These are phyloP conservation scores for Penaeus indicus DNA, from an alignment of 1,140 invertebrate species.

Conservation along the genomic window DNA sequence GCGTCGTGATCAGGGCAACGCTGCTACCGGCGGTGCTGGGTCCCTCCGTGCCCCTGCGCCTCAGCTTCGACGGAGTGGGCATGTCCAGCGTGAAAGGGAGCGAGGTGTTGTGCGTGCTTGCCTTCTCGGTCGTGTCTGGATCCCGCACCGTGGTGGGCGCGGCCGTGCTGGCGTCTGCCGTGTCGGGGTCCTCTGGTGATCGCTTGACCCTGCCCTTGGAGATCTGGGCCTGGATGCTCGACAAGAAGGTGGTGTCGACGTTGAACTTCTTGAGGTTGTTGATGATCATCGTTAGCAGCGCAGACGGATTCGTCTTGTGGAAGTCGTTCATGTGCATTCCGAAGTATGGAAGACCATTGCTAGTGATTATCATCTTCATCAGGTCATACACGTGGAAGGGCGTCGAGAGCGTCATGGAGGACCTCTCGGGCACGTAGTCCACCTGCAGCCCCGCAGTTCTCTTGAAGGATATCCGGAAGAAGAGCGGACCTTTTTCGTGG, in stretches of 20 bases:
- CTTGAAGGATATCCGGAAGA: slow-evolving; percentile 59
- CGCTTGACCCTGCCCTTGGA: slow-evolving; percentile 42
- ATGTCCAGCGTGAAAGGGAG: too few species aligned
- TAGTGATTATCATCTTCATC: slow-evolving; percentile 62
- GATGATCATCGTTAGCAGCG: slow-evolving; percentile 60
- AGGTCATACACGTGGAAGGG: slow-evolving; percentile 63
- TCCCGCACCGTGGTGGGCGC: neutral
- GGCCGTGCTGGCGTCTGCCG: neutral
- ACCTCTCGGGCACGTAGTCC: slow-evolving; percentile 50
- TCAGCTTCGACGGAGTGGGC: too few species aligned
- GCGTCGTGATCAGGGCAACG: neutral
- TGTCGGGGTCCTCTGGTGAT: neutral
- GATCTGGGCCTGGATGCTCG: slow-evolving; percentile 59
- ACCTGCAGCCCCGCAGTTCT: slow-evolving; percentile 54
- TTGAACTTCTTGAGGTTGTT: slow-evolving; percentile 63
- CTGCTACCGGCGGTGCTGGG: slow-evolving; percentile 9
- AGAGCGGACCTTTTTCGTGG: slow-evolving; percentile 63
- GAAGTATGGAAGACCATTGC: slow-evolving; percentile 62
- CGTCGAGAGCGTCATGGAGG: slow-evolving; percentile 58
- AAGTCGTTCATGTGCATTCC: slow-evolving; percentile 65
- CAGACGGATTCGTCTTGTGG: slow-evolving; percentile 60
- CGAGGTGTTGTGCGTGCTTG: too few species aligned
- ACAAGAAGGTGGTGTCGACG: slow-evolving; percentile 62
- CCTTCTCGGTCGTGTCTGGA: neutral
- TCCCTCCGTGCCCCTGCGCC: neutral